Evolutionary conservation across 2,797 vertebrate species (phyloP), one percentile per base, ranked within the genome.

Genomic region (Myripristis murdjan): DNA sequence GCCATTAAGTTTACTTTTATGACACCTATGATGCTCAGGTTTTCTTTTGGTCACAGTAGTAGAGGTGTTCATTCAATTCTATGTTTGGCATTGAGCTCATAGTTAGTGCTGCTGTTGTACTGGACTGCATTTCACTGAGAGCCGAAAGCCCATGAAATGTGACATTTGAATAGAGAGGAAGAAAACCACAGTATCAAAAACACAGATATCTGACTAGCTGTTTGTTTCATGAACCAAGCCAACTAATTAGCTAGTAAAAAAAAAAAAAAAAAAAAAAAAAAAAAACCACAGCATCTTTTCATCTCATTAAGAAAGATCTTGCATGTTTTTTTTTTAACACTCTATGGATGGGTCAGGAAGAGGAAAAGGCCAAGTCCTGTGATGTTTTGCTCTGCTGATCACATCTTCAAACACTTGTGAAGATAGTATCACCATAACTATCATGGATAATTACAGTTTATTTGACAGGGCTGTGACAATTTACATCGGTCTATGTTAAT

Each of bases 181-280:
- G 20, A 75, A 82, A 75, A 56, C 53, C 74, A 54, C 54, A 39
- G 64, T 67, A 67, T 54, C 63, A 43, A 59, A 62, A 52, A 46
- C n/a, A 24, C 52, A 52, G 41, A 82, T 74, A 79, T 75, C 53
- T 56, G 53, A 66, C 28, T 23, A 15, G 20, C 57, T 84, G 75
- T 83, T 82, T 77, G 43, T 63, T 85, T 78, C 70, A 87, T 52
- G 49, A 76, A 60, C n/a, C 49, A 77, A 52, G 51, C 9, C 6
- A 16, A 64, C 57, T 87, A 87, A 84, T 87, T 82, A 80, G 22
- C 44, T 64, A 68, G n/a, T 72, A 52, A 57, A 64, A 77, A 61
- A 64, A 79, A 73, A 57, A 64, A 77, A 61, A 64, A 79, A 73
- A 52, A 57, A 64, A 77, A 61, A 64, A 79, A 73, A 52, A 57